Percentiles rank a stretch among this genome's conserved stretches.
Conservation (phyloP, 2,888 invertebrate species). For the Cheilosia impressa region DNA sequence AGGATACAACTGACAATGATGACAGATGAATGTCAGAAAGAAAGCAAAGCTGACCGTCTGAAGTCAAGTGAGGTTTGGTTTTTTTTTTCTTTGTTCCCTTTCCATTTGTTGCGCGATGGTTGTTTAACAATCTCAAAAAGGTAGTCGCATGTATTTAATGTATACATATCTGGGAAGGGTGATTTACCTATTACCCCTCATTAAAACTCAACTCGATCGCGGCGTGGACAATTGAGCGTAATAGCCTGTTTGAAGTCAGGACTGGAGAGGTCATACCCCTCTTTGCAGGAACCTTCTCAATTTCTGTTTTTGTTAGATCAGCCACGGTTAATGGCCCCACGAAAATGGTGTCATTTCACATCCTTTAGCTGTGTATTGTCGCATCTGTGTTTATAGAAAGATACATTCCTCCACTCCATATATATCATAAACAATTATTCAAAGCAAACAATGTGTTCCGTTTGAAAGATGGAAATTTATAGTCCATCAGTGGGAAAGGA, state of each 20-base stretch:
- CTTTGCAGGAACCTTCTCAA: not conserved
- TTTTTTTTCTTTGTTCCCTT: too few species aligned
- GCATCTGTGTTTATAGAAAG: constrained; percentile 33
- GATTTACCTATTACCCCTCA: not conserved
- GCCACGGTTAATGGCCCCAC: constrained; percentile 9
- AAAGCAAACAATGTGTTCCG: constrained; percentile 61
- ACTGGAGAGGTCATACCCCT: constrained; percentile 5
- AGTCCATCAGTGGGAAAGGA: constrained; percentile 43
- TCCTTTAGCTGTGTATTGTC: constrained; percentile 40
- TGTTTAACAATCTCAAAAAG: too few species aligned
- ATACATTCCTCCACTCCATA: constrained; percentile 25
- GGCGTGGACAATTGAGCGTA: constrained; percentile 19
- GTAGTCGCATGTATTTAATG: too few species aligned
- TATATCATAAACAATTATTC: constrained; percentile 59
- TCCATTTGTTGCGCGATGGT: too few species aligned
- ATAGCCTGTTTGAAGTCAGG: too few species aligned
- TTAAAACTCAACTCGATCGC: not conserved
- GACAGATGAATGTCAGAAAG: too few species aligned
- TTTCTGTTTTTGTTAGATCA: constrained; percentile 5
- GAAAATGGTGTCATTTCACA: constrained; percentile 48
- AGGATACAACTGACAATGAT: too few species aligned
- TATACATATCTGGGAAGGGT: too few species aligned
- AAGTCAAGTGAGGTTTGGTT: too few species aligned
- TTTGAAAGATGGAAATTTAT: constrained; percentile 40
- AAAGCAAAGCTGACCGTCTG: too few species aligned